Evolutionary conservation across 2,113 vertebrate species (phyloP).

Genomic region (Brienomyrus longianalis): DNA sequence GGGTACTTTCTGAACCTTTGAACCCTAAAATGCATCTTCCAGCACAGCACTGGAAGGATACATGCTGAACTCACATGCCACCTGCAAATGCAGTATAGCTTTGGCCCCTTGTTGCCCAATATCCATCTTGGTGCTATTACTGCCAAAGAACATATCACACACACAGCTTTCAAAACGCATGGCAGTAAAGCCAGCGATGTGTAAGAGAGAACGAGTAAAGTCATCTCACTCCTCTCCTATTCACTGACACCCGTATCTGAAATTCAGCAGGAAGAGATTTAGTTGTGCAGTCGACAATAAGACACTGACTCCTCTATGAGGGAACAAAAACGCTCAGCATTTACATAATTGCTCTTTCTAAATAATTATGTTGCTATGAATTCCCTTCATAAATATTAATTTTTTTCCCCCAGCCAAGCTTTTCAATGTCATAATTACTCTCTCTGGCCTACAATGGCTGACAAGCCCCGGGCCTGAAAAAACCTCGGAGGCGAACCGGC

Average conservation of each 20-base stretch:
- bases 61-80: background rate
- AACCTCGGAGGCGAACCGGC: background rate
- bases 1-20: background rate
- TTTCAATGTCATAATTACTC: conserved; percentile 1
- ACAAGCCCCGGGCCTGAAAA: background rate
- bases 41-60: background rate
- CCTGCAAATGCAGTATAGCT: background rate
- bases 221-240: background rate
- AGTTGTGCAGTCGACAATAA: background rate
- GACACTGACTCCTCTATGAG: background rate
- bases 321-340: background rate
- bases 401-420: background rate
- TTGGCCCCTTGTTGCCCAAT: background rate
- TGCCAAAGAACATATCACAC: background rate
- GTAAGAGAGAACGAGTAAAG: background rate
- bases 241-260: background rate
- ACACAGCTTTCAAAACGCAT: background rate
- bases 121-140: background rate
- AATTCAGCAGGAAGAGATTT: background rate
- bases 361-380: conserved; percentile 4
- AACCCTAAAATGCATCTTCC: background rate
- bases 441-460: background rate
- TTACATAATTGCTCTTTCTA: conserved; percentile 5
- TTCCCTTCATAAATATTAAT: background rate
- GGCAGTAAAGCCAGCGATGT: background rate